phyloP scores from a whole-genome alignment of 2,113 vertebrate species.

The Notechis scutatus region DNA sequence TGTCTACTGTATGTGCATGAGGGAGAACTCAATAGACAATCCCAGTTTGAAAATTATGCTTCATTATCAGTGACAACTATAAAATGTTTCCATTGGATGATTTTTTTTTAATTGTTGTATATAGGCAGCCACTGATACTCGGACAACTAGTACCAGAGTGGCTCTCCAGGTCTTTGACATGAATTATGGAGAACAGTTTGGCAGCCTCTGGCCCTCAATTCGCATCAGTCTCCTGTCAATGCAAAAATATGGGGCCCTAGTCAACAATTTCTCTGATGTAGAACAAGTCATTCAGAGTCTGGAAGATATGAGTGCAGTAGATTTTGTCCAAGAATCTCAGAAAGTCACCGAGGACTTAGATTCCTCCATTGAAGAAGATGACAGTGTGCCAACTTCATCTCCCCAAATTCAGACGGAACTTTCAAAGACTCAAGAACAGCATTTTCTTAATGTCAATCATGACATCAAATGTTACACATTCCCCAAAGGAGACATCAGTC shows the following conservation, averaged over 20 bases:
- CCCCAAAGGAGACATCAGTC: conserved; percentile 78
- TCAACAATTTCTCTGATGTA: conserved; percentile 79
- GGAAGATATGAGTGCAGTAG: conserved; percentile 67
- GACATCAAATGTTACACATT: conserved; percentile 89
- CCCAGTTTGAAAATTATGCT: not conserved
- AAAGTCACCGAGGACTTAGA: fast-evolving
- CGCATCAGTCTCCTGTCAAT: conserved; percentile 82
- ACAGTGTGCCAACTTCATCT: not conserved
- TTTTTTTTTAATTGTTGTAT: not conserved
- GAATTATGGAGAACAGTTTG: conserved; percentile 77
- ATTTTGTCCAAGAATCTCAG: conserved; percentile 71
- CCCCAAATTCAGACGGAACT: not conserved
- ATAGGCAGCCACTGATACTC: conserved; percentile 82
- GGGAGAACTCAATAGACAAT: not conserved
- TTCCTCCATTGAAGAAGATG: fast-evolving
- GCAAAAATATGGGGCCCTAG: conserved; percentile 89
- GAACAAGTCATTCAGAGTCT: conserved; percentile 57
- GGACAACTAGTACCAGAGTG: conserved; percentile 63
- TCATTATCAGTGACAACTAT: fast-evolving
- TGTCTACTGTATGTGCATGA: not conserved
- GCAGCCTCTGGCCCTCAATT: conserved; percentile 81
- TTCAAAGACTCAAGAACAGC: not conserved
- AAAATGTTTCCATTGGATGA: not conserved
- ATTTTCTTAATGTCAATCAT: conserved; percentile 42
- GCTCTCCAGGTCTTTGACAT: conserved; percentile 87